Percentiles rank a stretch among this genome's conserved stretches.
Evolutionary conservation across 2,113 vertebrate genomes (phyloP).

Genomic region (Lagopus leucura): DNA sequence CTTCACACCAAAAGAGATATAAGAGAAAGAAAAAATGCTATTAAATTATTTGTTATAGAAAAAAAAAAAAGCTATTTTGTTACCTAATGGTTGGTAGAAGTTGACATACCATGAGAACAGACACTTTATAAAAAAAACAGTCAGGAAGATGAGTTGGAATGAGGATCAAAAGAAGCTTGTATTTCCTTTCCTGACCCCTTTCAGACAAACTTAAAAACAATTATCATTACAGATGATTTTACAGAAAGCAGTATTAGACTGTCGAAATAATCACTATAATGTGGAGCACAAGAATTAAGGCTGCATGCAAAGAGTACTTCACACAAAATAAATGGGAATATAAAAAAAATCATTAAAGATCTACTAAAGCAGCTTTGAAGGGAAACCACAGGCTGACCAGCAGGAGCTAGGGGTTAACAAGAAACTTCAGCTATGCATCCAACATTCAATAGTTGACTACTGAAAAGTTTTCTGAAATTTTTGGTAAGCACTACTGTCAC

Average conservation of each 20-base stretch:
- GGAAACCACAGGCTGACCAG: not conserved
- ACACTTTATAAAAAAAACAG: not conserved
- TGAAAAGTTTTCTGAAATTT: not conserved
- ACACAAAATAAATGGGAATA: not conserved
- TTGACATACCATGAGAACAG: not conserved
- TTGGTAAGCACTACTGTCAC: not conserved
- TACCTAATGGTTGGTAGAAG: not conserved
- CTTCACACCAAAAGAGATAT: not conserved
- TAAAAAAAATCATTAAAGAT: not conserved
- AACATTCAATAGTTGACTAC: not conserved
- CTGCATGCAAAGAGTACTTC: not conserved
- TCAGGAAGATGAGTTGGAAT: not conserved
- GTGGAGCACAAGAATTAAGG: not conserved
- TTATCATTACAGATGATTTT: not conserved
- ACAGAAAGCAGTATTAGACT: not conserved
- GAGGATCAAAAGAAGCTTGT: fast-evolving
- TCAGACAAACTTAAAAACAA: not conserved
- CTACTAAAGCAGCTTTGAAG: not conserved
- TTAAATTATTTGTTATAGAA: not conserved
- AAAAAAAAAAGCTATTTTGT: not conserved
- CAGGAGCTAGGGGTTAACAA: not conserved
- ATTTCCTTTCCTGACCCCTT: not conserved
- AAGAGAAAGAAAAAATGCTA: not conserved
- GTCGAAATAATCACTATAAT: not conserved
- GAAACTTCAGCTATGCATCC: not conserved